These are phyloP conservation scores for Brassicogethes aeneus DNA, from an alignment of 2,888 invertebrate species.

Conservation along the genomic window DNA sequence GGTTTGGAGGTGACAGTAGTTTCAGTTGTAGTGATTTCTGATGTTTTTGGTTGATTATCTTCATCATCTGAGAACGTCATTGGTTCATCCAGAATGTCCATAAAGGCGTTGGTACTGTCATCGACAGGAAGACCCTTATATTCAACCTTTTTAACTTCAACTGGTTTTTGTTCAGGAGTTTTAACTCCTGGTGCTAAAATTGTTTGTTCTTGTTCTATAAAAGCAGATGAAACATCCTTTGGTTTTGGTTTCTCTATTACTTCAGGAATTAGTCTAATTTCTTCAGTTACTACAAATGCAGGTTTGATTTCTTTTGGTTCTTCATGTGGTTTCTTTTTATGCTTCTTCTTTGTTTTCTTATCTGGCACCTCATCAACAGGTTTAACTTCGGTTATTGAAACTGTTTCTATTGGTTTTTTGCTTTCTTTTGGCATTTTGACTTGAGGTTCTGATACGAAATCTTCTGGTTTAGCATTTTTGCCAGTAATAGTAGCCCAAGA, in stretches of 20 bases:
- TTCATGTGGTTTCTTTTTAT: constrained; percentile 17
- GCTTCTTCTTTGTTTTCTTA: constrained; percentile 20
- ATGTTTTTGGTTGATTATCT: too few species aligned
- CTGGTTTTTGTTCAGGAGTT: constrained; percentile 11
- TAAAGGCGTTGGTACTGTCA: too few species aligned
- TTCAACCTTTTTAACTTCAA: constrained; percentile 15
- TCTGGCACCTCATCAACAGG: constrained; percentile 7
- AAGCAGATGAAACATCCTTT: constrained; percentile 2
- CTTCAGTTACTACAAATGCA: constrained; percentile 18
- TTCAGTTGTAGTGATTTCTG: background rate
- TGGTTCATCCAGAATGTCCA: constrained; percentile 26
- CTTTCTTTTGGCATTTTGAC: background rate
- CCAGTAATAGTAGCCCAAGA: constrained; percentile 3
- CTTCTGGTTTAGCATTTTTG: constrained; percentile 8
- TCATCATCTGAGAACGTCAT: constrained; percentile 24
- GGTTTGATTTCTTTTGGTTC: constrained; percentile 22
- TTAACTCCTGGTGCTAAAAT: background rate
- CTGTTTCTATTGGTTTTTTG: constrained; percentile 1
- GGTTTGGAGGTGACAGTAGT: background rate
- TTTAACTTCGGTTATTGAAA: background rate
- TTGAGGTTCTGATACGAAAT: background rate
- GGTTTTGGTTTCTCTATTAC: constrained; percentile 9
- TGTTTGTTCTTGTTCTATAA: background rate
- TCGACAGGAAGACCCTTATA: constrained; percentile 22
- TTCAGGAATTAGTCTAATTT: constrained; percentile 17